phyloP scores from a whole-genome alignment of 2,888 invertebrate species.

The Ophion costatus region DNA sequence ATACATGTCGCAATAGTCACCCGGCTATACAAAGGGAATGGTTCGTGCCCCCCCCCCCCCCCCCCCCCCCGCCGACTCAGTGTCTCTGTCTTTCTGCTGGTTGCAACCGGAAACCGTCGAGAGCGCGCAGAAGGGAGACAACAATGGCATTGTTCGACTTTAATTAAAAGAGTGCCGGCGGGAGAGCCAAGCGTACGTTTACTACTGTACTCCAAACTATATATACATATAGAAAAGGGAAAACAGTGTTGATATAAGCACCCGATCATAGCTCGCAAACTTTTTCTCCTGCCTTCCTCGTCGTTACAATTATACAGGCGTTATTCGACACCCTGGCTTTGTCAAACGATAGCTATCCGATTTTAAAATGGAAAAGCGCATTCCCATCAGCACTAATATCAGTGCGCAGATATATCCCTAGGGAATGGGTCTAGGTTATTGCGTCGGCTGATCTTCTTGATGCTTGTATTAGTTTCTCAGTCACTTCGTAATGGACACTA shows the following conservation, averaged over 20 bases:
- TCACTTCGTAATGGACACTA: neutral
- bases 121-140: constrained; percentile 61
- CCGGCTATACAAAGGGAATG: constrained; percentile 42
- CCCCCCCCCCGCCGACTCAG: neutral
- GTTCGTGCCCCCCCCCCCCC: constrained; percentile 14
- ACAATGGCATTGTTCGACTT: constrained; percentile 68
- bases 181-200: constrained; percentile 62
- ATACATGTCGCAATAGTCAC: constrained; percentile 30
- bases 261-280: constrained; percentile 45
- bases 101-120: constrained; percentile 64
- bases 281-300: constrained; percentile 22
- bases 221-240: constrained; percentile 28
- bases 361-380: neutral
- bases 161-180: constrained; percentile 67
- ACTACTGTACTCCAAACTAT: constrained; percentile 5
- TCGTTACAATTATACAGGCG: constrained; percentile 6
- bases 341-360: constrained; percentile 6
- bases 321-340: constrained; percentile 13
- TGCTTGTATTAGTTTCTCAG: neutral
- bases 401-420: neutral
- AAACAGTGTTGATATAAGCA: constrained; percentile 54
- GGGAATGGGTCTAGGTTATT: neutral
- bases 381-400: neutral
- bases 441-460: too few relatives aligned
- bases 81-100: constrained; percentile 4